These are phyloP conservation scores for Aethes cnicana DNA, from an alignment of 2,888 invertebrate genomes.

Conservation along the genomic window DNA sequence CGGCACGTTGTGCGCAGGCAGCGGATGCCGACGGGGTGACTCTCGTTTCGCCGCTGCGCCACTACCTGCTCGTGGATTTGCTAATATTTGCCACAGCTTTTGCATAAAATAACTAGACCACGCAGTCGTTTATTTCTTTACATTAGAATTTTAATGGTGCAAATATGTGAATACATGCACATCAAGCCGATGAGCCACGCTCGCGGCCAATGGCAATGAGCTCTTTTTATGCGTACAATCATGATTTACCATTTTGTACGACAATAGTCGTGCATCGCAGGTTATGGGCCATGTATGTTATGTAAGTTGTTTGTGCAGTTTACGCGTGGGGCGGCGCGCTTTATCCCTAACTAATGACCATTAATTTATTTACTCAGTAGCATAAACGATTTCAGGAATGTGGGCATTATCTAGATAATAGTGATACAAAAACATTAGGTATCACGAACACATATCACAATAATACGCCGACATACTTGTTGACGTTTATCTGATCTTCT, in stretches of 20 bases:
- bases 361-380: slow-evolving; percentile 47
- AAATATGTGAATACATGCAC: neutral
- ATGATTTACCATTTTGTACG: slow-evolving; percentile 17
- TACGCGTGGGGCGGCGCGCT: slow-evolving; percentile 36
- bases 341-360: slow-evolving; percentile 42
- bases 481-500: neutral
- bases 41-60: slow-evolving; percentile 55
- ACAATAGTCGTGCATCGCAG: slow-evolving; percentile 11
- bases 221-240: slow-evolving; percentile 14
- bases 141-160: slow-evolving; percentile 38
- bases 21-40: slow-evolving; percentile 46
- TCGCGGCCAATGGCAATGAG: slow-evolving; percentile 11
- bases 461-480: slow-evolving; percentile 2
- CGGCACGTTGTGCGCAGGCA: slow-evolving; percentile 48
- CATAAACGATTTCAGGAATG: slow-evolving; percentile 61
- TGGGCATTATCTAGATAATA: slow-evolving; percentile 38
- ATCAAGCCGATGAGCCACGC: neutral
- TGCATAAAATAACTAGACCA: slow-evolving; percentile 56
- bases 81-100: slow-evolving; percentile 50
- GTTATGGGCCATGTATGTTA: slow-evolving; percentile 18
- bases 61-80: slow-evolving; percentile 63
- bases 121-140: slow-evolving; percentile 43
- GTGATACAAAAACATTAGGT: slow-evolving; percentile 37
- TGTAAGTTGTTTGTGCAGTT: slow-evolving; percentile 36
- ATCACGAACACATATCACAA: slow-evolving; percentile 17